Base-by-base conservation (phyloP, 2,888 invertebrate species). In the Drosophila kambysellisi region DNA sequence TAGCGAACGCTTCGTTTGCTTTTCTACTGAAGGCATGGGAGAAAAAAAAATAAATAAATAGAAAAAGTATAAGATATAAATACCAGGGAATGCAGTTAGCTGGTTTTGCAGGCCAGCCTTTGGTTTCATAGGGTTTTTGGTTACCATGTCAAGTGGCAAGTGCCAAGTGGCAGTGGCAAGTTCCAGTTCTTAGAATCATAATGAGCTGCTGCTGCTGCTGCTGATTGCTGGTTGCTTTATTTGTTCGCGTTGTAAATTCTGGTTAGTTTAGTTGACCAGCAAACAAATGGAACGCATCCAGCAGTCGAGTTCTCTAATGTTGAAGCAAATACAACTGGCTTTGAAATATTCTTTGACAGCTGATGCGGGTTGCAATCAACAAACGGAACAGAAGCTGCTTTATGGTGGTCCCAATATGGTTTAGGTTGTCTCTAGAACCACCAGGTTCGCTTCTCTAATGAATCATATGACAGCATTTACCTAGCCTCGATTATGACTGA, bases 141-240 rank as follows among this genome's bases (percentile, higher is more conserved):
- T 85, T 87, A 77, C 87, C 83, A 86, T 78, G 85, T 86, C 85
- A 86, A 87, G 85, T 87, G 80, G 75, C 82, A 82, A 81, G 61
- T 66, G 48, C 51, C 51, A 41, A 35, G n/a, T 39, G 60, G 65
- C 76, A 54, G 77, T 74, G 62, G 69, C 72, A 66, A 72, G 78
- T 78, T 78, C 37, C 70, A 81, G 58, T 87, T 85, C 85, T 73
- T 51, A 68, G 87, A 87, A 85, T 73, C 75, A 48, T 50, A 64
- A 75, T 63, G 54, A 71, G 62, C 64, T 61, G 53, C 58, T 63
- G 74, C 60, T 60, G 66, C 53, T 54, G 39, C 52, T 65, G 64
- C 51, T 33, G 25, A 8, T 20, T 35, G 52, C 20, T 53, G 20
- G 20, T 4, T 25, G 46, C 46, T 46, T 25, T 54, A 54, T 76